Evolutionary conservation across 1,140 invertebrate species (phyloP).

Genomic region (Tyrophagus putrescentiae): DNA sequence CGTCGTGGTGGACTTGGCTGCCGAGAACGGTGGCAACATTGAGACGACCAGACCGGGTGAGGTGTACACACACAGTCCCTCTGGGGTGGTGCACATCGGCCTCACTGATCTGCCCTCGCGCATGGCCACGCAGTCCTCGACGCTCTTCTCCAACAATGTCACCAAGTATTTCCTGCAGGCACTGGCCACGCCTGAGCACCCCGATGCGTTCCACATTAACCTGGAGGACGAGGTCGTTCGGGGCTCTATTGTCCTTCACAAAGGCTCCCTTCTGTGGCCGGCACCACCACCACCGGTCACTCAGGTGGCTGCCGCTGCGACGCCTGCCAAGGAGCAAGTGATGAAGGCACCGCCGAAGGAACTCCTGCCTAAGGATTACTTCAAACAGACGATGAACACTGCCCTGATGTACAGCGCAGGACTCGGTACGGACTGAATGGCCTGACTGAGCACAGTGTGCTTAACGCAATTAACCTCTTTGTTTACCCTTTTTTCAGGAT

Average conservation of each 20-base stretch:
- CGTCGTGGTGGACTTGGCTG: conserved; percentile 73
- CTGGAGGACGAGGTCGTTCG: conserved; percentile 70
- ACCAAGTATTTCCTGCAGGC: conserved; percentile 70
- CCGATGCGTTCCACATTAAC: conserved; percentile 63
- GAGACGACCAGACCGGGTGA: conserved; percentile 66
- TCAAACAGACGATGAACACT: conserved; percentile 46
- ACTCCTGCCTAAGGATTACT: conserved; percentile 33
- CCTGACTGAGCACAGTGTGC: conserved; percentile 14
- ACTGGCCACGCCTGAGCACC: conserved; percentile 46
- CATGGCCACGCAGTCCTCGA: conserved; percentile 68
- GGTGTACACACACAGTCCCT: conserved; percentile 46
- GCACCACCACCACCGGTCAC: conserved; percentile 46
- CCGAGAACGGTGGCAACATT: conserved; percentile 70
- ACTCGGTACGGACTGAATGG: conserved; percentile 25
- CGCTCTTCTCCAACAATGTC: conserved; percentile 76
- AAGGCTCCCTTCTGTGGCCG: conserved; percentile 64
- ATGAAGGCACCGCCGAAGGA: conserved; percentile 37
- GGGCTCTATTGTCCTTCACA: conserved; percentile 57
- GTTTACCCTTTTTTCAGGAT: conserved; percentile 26
- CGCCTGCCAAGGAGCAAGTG: conserved; percentile 34
- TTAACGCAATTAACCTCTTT: conserved; percentile 43
- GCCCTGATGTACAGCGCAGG: conserved; percentile 54
- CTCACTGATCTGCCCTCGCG: conserved; percentile 68
- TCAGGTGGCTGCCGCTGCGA: conserved; percentile 29
- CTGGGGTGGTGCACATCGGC: conserved; percentile 65